Conservation (phyloP, 1,140 invertebrate species). For the Halesus radiatus region DNA sequence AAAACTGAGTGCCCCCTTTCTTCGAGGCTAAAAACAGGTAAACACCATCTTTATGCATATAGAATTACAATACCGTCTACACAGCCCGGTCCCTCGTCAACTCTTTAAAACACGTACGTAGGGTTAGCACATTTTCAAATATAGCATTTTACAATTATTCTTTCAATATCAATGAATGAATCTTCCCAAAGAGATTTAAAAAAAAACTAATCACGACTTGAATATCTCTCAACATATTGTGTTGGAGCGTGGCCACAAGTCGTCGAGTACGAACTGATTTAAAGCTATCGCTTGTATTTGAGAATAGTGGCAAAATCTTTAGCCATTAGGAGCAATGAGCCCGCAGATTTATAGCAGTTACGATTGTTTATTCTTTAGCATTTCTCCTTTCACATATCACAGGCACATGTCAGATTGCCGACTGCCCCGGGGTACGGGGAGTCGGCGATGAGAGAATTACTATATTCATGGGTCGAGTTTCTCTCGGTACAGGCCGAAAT, state of each 20-base stretch:
- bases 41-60: not conserved
- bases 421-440: not conserved
- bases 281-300: too few relatives aligned
- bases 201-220: too few relatives aligned
- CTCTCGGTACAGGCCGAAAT: not conserved
- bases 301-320: not conserved
- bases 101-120: too few relatives aligned
- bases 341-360: slow-evolving; percentile 22
- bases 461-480: slow-evolving; percentile 14
- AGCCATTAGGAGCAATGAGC: not conserved
- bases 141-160: too few relatives aligned
- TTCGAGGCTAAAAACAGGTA: slow-evolving; percentile 3
- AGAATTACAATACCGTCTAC: not conserved
- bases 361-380: not conserved
- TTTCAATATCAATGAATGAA: too few relatives aligned
- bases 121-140: too few relatives aligned
- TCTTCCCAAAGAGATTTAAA: too few relatives aligned
- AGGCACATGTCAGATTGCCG: not conserved
- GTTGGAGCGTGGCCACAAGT: too few relatives aligned
- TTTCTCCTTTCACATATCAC: slow-evolving; percentile 32
- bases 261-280: too few relatives aligned
- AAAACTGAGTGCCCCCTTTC: slow-evolving; percentile 13
- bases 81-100: too few relatives aligned
- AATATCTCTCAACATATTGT: too few relatives aligned
- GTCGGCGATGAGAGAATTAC: not conserved